Percentiles rank a stretch among this genome's conserved stretches.
These are phyloP conservation scores for Centrocercus urophasianus DNA, from an alignment of 2,113 vertebrate genomes.

Conservation along the genomic window DNA sequence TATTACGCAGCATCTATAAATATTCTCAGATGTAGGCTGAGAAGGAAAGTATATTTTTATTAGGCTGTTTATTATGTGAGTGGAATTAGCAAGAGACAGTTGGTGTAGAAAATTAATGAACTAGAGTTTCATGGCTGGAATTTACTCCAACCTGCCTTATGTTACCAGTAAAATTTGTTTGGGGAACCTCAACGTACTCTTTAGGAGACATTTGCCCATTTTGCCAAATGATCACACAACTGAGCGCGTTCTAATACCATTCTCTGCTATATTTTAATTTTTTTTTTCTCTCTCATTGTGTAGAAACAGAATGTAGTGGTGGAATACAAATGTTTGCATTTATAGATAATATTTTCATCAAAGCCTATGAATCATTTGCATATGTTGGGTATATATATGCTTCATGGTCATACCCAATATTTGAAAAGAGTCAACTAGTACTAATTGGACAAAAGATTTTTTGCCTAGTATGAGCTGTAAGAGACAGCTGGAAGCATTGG, in stretches of 20 bases:
- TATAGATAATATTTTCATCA: constrained; percentile 7
- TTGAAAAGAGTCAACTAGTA: constrained; percentile 27
- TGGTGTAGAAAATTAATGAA: constrained; percentile 78
- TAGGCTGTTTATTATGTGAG: constrained; percentile 74
- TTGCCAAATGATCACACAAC: constrained; percentile 68
- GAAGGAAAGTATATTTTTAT: constrained; percentile 74
- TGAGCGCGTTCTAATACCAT: constrained; percentile 36
- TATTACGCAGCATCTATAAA: constrained; percentile 64
- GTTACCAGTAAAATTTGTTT: constrained; percentile 77
- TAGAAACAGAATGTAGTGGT: constrained; percentile 30
- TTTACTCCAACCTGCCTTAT: constrained; percentile 76
- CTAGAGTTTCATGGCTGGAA: constrained; percentile 76
- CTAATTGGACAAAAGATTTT: constrained; percentile 51
- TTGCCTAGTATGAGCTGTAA: constrained; percentile 57
- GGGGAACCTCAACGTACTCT: constrained; percentile 69
- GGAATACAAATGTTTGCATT: constrained; percentile 31
- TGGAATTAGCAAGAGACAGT: constrained; percentile 77
- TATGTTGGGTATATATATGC: background rate
- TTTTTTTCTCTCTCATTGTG: constrained; percentile 21
- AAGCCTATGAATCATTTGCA: constrained; percentile 10
- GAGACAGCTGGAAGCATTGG: constrained; percentile 56
- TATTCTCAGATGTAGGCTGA: constrained; percentile 64
- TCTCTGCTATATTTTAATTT: constrained; percentile 12
- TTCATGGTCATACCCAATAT: constrained; percentile 2
- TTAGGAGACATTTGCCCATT: constrained; percentile 71